Base-by-base conservation (phyloP, 2,113 vertebrate species). In the Rutilus rutilus region DNA sequence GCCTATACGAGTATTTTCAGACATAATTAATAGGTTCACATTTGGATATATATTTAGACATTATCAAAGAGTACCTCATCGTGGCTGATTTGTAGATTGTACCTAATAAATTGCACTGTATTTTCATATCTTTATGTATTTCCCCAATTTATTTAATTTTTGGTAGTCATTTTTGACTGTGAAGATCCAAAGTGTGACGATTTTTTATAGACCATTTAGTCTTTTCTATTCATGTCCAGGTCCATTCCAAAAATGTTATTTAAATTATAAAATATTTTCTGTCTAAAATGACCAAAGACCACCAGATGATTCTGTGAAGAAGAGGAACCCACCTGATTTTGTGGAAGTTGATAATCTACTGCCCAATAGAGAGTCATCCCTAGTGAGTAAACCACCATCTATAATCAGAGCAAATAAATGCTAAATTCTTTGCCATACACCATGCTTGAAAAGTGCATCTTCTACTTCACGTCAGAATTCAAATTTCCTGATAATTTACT, bases 321-420 rank as follows among this genome's bases (percentile, higher is more conserved):
- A 75, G 14, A 84, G 14, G 6, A 67, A 77, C 25, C n/a, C 87
- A 95, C 97, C 97, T 97, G 96, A 73, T 95, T 95, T 89, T 95
- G 94, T 89, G 96, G 96, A 92, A 98, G 93, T 4, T 92, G 95
- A 89, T 96, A 97, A 76, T 96, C 96, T 52, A 95, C 95, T n/a
- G 96, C 95, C 96, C 97, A 98, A 65, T 96, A 98, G 67, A 97
- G 94, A 19, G 96, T 97, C 96, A 97, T 97, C 90, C 97, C 97
- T 90, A 98, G 90, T 36, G 97, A 98, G 89, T 96, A 98, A 36
- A 97, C 93, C 50, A 95, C 92, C 92, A 94, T 93, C 97, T 98
- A 91, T 77, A 87, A 81, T 91, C 82, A 78, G 88, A 33, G 89
- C 91, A 88, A 75, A 83, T 33, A 47, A 27, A 64, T 17, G 45